Base-by-base conservation (phyloP, 2,888 invertebrate species). In the Lacanobia wlatinum region DNA sequence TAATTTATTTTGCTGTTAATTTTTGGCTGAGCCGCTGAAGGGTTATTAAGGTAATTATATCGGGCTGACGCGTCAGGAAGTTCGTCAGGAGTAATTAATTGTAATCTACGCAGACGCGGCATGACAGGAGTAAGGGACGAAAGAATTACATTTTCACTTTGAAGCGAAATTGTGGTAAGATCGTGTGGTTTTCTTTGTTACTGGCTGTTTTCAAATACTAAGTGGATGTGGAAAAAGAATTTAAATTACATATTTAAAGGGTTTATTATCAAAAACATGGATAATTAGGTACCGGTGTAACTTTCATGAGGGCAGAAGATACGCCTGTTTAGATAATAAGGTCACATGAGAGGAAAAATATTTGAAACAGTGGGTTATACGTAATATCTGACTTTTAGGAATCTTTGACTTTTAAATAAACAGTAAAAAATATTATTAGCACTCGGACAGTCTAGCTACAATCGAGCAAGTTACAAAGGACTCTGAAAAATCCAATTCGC, bases 11-110 rank as follows among this genome's bases (percentile, higher is more conserved):
- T 61, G 28, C 40, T 69, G 65, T 78, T 73, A 71, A 82, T 86
- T 78, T 80, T 80, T 71, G 64, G 28, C 58, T 55, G 53, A 70
- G 61, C 76, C 60, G 62, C 60, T 76, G 56, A 67, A 71, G 75
- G 76, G 73, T 83, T 73, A 80, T 82, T 71, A 77, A 46, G 64
- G 78, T 84, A 86, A 86, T 85, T 80, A 82, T 73, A 74, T 76
- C 61, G 64, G 64, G 66, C 70, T 73, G 76, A 76, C 67, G 85
- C 77, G 79, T 76, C 76, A 62, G 61, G 71, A 79, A 70, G 56
- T 76, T 82, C 21, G 46, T 78, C 52, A 38, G 46, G 76, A 67
- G 67, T 78, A 78, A 87, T 87, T 87, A 84, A 84, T 85, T 79
- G 80, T 85, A 78, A 85, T 87, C 81, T 70, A 38, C 53, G 63